phyloP scores from a whole-genome alignment of 2,113 vertebrate genomes.

The Pampusana beccarii region DNA sequence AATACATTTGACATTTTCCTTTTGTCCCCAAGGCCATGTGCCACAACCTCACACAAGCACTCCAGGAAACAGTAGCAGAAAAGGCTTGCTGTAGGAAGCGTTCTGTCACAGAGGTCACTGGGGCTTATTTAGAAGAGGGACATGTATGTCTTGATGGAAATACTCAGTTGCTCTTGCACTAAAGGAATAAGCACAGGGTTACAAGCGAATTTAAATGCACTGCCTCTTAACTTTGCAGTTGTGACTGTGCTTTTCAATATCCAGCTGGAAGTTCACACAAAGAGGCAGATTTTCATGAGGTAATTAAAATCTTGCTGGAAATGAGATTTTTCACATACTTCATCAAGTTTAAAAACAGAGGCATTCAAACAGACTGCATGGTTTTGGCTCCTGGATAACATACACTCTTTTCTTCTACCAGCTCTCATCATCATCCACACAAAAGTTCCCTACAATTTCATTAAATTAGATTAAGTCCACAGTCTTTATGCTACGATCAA shows the following conservation, averaged over 20 bases:
- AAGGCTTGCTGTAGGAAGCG: neutral
- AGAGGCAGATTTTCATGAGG: neutral
- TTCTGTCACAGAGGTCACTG: neutral
- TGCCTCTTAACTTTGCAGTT: neutral
- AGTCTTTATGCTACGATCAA: neutral
- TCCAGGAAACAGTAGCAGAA: neutral
- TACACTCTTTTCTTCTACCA: neutral
- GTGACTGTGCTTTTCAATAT: neutral
- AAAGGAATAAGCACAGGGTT: neutral
- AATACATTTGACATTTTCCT: neutral
- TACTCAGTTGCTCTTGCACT: neutral
- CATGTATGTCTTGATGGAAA: neutral
- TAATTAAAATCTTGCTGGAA: conserved; percentile 26
- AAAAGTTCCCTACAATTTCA: neutral
- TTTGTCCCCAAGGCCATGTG: neutral
- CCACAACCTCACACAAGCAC: neutral
- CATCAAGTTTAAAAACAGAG: neutral
- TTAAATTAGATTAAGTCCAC: neutral
- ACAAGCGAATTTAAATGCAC: neutral
- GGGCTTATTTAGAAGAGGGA: neutral
- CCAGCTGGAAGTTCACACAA: neutral
- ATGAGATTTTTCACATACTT: neutral
- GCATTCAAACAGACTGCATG: neutral
- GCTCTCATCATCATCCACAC: neutral
- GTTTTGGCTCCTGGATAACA: neutral